Conservation (phyloP, 2,797 vertebrate species). For the Artibeus jamaicensis region DNA sequence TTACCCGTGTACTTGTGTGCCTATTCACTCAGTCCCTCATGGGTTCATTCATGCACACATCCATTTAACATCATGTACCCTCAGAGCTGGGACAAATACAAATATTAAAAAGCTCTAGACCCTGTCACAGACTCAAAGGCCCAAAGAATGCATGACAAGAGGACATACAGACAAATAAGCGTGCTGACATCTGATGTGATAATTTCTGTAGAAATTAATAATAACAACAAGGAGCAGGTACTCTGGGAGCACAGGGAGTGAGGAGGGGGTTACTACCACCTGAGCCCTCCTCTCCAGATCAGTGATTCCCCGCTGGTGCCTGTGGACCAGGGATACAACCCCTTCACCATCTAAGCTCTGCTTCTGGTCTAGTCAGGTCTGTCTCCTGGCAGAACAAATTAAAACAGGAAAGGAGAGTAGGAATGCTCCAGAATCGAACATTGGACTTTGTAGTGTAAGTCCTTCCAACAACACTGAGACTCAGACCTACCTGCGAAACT, state of each 20-base stretch:
- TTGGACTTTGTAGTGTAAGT: neutral
- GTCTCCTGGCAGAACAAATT: neutral
- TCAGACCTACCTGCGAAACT: neutral
- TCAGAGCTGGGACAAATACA: neutral
- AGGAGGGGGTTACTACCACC: accelerated
- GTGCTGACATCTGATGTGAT: accelerated
- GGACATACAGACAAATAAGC: neutral
- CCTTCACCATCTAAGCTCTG: neutral
- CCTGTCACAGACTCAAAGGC: neutral
- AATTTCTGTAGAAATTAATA: neutral
- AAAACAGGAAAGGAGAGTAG: neutral
- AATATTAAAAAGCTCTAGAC: neutral
- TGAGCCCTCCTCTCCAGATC: neutral
- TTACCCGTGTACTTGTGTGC: accelerated
- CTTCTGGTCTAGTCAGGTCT: neutral
- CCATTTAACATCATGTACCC: neutral
- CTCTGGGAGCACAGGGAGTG: accelerated
- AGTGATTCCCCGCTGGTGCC: neutral
- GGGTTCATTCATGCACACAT: neutral
- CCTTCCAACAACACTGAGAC: neutral
- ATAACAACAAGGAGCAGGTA: too few relatives aligned
- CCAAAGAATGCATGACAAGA: neutral
- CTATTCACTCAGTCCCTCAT: neutral
- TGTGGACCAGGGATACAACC: neutral
- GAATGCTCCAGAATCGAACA: neutral